Base-by-base conservation (phyloP, 2,888 invertebrate species). In the Plebejus argus region DNA sequence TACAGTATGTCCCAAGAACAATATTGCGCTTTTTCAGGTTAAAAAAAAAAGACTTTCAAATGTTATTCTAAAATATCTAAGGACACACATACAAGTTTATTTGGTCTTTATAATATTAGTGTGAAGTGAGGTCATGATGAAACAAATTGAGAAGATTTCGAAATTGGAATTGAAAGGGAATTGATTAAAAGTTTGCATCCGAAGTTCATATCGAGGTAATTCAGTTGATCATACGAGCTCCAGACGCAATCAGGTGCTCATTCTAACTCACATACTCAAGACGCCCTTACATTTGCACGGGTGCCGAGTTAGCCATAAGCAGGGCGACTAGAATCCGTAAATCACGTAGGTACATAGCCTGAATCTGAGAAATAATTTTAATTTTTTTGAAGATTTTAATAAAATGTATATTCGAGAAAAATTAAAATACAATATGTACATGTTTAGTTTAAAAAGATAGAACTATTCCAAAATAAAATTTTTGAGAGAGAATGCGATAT, bases 191-290 rank as follows among this genome's bases (percentile, higher is more conserved):
- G 12, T 53, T 18, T 39, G 66, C 33, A 18, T n/a, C 35, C 18
- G 39, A 70, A 79, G 75, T 79, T 80, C 77, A 77, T 70, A 49
- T 78, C 78, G 79, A 79, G 80, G 79, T 81, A 81, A 81, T 81
- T 79, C 76, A 77, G 76, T 76, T 33, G 75, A 70, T 66, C 58
- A 72, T 83, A 88, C 90, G 89, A 90, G 85, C 86, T 86, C 89
- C 88, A 90, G 89, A 83, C 89, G 91, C 91, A 92, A 92, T 92
- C 92, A 92, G 92, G 92, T 92, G 91, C 89, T 89, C 89, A 87
- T 90, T 89, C 89, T 76, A 77, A 79, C 77, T 79, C 66, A 6
- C 74, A 74, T 74, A 53, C 49, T 74, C 74, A 49, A 82, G 82
- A 82, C 87, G 79, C 82, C 81, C 81, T 83, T 84, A 85, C 84